Evolutionary conservation across 2,113 vertebrate species (phyloP).

Genomic region (Ictidomys tridecemlineatus): DNA sequence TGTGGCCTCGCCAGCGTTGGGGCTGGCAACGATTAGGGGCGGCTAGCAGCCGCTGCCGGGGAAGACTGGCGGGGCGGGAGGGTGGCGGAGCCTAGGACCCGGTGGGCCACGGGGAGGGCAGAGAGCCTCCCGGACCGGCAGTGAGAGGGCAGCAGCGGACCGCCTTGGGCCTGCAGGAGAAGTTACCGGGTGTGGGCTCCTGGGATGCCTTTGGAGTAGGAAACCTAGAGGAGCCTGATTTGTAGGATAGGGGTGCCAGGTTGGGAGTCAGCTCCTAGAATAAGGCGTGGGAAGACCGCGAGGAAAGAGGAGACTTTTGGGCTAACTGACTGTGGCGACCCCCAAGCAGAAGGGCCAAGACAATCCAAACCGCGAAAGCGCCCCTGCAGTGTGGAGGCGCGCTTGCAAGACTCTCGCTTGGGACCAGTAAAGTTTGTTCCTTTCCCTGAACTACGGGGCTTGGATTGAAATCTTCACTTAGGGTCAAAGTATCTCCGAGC

Average conservation of each 20-base stretch:
- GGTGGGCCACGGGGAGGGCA: not conserved
- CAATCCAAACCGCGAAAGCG: not conserved
- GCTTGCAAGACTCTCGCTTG: not conserved
- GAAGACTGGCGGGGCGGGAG: not conserved
- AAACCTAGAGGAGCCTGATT: not conserved
- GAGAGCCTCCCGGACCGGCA: constrained; percentile 66
- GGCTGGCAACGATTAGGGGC: constrained; percentile 87
- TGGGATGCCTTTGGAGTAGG: not conserved
- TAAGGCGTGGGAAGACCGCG: not conserved
- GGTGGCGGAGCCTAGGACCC: not conserved
- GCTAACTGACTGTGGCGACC: not conserved
- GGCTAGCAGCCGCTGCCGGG: not conserved
- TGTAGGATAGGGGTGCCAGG: not conserved
- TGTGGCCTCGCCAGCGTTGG: constrained; percentile 87
- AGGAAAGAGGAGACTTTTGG: not conserved
- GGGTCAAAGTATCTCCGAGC: not conserved
- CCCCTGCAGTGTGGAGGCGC: not conserved
- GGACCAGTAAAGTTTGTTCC: constrained; percentile 74
- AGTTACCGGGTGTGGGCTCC: constrained; percentile 46
- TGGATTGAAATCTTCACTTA: not conserved
- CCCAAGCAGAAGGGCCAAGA: not conserved
- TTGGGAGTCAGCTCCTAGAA: not conserved
- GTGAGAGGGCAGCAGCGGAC: constrained; percentile 83
- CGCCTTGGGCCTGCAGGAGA: constrained; percentile 65
- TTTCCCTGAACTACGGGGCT: not conserved